Conservation (phyloP, 64 coral and sea anemone genomes). For the Hydrozoanthus tunicans region DNA sequence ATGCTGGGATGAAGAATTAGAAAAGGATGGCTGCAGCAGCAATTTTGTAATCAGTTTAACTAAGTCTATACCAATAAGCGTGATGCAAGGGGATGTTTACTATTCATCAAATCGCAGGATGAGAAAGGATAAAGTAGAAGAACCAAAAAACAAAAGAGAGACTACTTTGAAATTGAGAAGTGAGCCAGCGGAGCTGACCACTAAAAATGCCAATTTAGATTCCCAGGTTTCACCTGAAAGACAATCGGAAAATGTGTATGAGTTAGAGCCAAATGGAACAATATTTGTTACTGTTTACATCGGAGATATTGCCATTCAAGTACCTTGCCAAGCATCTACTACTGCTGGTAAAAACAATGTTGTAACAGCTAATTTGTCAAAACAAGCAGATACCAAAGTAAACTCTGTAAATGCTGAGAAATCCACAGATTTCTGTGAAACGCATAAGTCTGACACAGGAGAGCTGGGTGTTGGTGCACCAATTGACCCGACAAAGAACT, state of each 20-base stretch:
- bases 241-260: background rate
- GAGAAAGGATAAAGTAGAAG: background rate
- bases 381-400: background rate
- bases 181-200: background rate
- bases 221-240: background rate
- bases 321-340: background rate
- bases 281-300: conserved; percentile 36
- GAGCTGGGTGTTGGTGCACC: no score
- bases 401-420: background rate
- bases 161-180: background rate
- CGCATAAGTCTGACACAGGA: background rate
- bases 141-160: background rate
- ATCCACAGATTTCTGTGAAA: background rate
- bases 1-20: conserved; percentile 49
- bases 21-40: background rate
- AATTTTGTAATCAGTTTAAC: conserved; percentile 25
- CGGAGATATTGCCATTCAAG: conserved; percentile 37
- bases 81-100: conserved; percentile 37
- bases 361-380: background rate
- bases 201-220: background rate
- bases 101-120: background rate
- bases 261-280: background rate
- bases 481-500: no score
- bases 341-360: background rate
- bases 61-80: conserved; percentile 45